Percentiles rank a stretch among this genome's conserved stretches.
phyloP scores from a whole-genome alignment of 2,888 invertebrate genomes.

The Stenodema calcarata region DNA sequence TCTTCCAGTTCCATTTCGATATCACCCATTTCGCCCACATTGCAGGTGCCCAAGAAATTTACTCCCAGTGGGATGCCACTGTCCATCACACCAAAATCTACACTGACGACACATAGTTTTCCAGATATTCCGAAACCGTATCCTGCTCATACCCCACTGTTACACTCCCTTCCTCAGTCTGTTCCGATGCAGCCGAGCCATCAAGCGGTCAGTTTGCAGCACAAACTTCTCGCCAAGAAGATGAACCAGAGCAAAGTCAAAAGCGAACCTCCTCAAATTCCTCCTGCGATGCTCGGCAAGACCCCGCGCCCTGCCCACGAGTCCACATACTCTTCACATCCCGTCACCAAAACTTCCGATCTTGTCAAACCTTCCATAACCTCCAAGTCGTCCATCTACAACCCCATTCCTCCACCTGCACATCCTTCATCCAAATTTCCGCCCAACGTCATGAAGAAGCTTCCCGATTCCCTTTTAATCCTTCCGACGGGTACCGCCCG shows the following conservation, averaged over 20 bases:
- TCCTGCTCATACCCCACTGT: not conserved
- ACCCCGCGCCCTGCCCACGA: not conserved
- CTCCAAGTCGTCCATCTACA: not conserved
- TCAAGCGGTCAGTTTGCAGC: slow-evolving; percentile 46
- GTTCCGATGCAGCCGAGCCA: slow-evolving; percentile 5
- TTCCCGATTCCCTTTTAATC: slow-evolving; percentile 33
- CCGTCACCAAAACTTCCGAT: not conserved
- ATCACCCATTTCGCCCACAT: not conserved
- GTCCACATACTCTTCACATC: not conserved
- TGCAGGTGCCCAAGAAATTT: not conserved
- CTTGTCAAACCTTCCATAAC: not conserved
- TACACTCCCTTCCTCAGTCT: slow-evolving; percentile 19
- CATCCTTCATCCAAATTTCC: slow-evolving; percentile 9
- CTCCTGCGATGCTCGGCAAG: not conserved
- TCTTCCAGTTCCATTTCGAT: slow-evolving; percentile 21
- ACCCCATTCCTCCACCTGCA: not conserved
- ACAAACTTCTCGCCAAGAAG: slow-evolving; percentile 53
- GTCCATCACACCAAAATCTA: slow-evolving; percentile 27
- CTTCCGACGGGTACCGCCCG: slow-evolving; percentile 23
- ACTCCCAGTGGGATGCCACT: not conserved
- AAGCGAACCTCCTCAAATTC: not conserved
- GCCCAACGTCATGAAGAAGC: slow-evolving; percentile 30
- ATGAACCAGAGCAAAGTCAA: slow-evolving; percentile 31
- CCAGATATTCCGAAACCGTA: not conserved
- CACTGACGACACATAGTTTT: not conserved